Conservation (phyloP, 2,113 vertebrate genomes). For the Empidonax alnorum region DNA sequence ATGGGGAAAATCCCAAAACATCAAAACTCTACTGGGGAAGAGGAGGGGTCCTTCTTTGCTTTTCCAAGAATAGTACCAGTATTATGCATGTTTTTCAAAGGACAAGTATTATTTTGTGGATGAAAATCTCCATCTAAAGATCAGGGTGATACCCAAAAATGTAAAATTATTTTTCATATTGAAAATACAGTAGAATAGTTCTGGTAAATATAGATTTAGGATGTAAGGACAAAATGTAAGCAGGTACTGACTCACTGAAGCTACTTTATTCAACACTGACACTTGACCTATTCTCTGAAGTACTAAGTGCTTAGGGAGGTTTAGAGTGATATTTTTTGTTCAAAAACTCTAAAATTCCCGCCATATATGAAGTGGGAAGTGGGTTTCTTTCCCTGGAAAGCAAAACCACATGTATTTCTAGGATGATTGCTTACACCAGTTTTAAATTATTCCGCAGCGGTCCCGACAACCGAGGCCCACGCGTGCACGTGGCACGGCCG, state of each 20-base stretch:
- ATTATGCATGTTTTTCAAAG: neutral
- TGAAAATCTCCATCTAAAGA: neutral
- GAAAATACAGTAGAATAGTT: neutral
- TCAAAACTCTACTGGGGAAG: neutral
- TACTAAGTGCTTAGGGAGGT: neutral
- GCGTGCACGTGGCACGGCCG: accelerated
- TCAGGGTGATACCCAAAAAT: neutral
- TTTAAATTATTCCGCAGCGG: accelerated
- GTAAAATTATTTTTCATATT: neutral
- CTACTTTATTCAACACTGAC: neutral
- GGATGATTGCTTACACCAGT: no score
- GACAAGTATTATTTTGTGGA: neutral
- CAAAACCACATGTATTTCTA: accelerated
- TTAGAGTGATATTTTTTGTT: neutral
- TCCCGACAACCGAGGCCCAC: accelerated
- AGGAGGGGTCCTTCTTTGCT: neutral
- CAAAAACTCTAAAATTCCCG: neutral
- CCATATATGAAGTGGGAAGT: accelerated
- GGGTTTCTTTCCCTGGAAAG: neutral
- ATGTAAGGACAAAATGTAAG: neutral
- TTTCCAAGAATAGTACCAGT: neutral
- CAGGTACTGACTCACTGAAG: neutral
- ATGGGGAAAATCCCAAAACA: neutral
- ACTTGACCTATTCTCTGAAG: neutral
- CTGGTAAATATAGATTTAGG: neutral